Evolutionary conservation across 1,140 invertebrate genomes (phyloP).

Genomic region (Hylaeus volcanicus): DNA sequence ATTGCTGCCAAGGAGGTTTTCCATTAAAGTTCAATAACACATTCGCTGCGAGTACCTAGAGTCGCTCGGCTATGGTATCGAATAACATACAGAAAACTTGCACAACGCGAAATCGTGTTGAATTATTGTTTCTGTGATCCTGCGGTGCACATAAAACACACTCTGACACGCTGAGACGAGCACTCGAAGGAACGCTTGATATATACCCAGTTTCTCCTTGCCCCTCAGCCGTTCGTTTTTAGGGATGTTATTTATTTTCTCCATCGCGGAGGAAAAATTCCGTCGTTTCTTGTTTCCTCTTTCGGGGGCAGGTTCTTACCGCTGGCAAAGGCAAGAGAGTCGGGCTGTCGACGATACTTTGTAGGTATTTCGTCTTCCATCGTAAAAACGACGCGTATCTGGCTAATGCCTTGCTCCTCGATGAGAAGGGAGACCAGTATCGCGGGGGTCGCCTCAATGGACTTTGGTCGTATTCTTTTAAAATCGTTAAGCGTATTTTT

Average conservation of each 20-base stretch:
- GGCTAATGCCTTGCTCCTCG: not conserved
- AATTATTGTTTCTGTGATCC: conserved; percentile 48
- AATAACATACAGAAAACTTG: not conserved
- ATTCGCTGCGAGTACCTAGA: not conserved
- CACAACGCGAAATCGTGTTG: conserved; percentile 18
- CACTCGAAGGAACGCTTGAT: conserved; percentile 60
- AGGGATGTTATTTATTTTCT: conserved; percentile 57
- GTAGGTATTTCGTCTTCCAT: not conserved
- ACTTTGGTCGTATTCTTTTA: not conserved
- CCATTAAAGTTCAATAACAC: too few relatives aligned
- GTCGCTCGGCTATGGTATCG: not conserved
- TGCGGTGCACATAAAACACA: conserved; percentile 35
- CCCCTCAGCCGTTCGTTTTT: conserved; percentile 2
- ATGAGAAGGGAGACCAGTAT: not conserved
- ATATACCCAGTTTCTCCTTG: conserved; percentile 52
- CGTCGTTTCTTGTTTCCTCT: conserved; percentile 14
- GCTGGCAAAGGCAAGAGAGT: conserved; percentile 3
- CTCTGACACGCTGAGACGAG: conserved; percentile 37
- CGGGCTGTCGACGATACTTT: not conserved
- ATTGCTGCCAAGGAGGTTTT: too few relatives aligned
- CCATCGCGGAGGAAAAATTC: conserved; percentile 41
- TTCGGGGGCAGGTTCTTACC: conserved; percentile 10
- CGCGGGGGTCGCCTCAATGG: not conserved
- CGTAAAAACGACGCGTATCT: not conserved
- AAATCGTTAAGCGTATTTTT: conserved; percentile 33